Evolutionary conservation across 2,113 vertebrate genomes (phyloP).

Genomic region (Caracal caracal): DNA sequence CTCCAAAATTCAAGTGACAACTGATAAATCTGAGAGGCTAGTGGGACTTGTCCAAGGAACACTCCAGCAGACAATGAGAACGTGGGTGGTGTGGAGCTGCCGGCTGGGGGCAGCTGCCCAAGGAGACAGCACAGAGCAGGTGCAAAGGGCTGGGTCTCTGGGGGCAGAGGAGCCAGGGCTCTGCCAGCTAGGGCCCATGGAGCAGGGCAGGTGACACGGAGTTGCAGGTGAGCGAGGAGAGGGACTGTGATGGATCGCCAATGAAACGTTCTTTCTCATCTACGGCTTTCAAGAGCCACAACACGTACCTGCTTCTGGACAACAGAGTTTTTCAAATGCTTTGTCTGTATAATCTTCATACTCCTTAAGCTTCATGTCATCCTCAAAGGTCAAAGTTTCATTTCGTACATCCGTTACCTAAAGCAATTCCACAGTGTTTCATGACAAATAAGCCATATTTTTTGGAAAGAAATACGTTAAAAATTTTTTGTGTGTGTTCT

Average conservation of each 20-base stretch:
- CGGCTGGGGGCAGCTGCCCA: neutral
- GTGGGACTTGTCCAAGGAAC: neutral
- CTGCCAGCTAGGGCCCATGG: neutral
- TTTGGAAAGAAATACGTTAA: neutral
- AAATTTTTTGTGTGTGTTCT: neutral
- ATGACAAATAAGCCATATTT: conserved; percentile 42
- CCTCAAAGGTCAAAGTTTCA: conserved; percentile 85
- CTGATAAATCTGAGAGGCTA: neutral
- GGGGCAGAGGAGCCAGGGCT: no score
- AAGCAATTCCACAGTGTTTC: conserved; percentile 57
- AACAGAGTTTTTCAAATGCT: conserved; percentile 64
- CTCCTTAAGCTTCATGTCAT: conserved; percentile 80
- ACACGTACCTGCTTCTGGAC: conserved; percentile 77
- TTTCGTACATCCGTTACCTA: conserved; percentile 85
- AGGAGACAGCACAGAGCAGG: neutral
- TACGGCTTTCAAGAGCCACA: neutral
- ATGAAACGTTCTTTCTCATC: neutral
- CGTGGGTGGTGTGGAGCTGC: neutral
- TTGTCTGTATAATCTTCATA: conserved; percentile 56
- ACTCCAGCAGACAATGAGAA: neutral
- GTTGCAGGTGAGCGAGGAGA: neutral
- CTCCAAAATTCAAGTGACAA: neutral
- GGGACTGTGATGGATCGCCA: rapidly evolving
- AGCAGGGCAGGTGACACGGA: neutral
- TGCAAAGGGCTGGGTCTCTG: neutral